These are phyloP conservation scores for Pseudopleuronectes americanus DNA, from an alignment of 2,797 vertebrate genomes.

Conservation along the genomic window DNA sequence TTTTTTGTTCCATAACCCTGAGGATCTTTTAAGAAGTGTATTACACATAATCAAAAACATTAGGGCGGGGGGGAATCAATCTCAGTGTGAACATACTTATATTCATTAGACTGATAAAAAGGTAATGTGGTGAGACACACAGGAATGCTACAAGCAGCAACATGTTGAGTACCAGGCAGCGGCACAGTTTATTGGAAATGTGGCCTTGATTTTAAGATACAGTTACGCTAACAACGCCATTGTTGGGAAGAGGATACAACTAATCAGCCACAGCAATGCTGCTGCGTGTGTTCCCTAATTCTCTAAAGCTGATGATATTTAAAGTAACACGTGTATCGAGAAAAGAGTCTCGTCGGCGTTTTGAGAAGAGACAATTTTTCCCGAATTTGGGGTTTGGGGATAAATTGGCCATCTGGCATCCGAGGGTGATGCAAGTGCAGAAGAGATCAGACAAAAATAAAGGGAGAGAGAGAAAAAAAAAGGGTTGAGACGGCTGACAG, in stretches of 20 bases:
- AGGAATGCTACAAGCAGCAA: not conserved
- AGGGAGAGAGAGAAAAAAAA: not conserved
- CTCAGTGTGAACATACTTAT: not conserved
- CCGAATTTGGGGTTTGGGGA: constrained; percentile 25
- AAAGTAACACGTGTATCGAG: constrained; percentile 5
- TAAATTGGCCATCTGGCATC: constrained; percentile 33
- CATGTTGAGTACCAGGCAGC: constrained; percentile 2
- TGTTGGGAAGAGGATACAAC: not conserved
- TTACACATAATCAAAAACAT: not conserved
- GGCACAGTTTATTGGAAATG: not conserved
- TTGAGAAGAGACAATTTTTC: constrained; percentile 1
- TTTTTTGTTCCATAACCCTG: too few relatives aligned
- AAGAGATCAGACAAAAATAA: constrained; percentile 47
- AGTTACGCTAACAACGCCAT: constrained; percentile 1
- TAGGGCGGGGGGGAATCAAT: not conserved
- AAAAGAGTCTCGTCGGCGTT: constrained; percentile 1
- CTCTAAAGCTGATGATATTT: not conserved
- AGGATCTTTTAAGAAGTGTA: too few relatives aligned
- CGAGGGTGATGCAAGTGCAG: constrained; percentile 41
- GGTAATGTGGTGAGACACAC: not conserved
- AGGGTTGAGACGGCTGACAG: constrained; percentile 59
- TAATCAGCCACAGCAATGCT: not conserved
- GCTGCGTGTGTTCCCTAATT: not conserved
- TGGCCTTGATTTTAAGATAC: constrained; percentile 5
- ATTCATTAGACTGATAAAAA: not conserved